phyloP scores from a whole-genome alignment of 2,888 invertebrate genomes.

The Cataglyphis livida region DNA sequence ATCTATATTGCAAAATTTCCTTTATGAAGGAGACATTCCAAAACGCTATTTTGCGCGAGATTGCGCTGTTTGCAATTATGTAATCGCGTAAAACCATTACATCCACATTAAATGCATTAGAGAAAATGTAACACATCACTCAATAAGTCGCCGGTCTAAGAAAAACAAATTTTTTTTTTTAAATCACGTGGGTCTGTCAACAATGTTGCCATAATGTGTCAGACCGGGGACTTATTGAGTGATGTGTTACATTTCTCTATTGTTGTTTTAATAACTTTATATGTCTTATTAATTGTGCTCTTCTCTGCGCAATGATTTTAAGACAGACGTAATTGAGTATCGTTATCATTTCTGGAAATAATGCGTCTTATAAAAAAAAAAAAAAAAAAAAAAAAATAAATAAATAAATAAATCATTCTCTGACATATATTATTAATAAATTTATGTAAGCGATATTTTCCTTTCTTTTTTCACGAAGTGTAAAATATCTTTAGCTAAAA shows the following conservation, averaged over 20 bases:
- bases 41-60: neutral
- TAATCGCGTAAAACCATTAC: neutral
- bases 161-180: no score
- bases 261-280: neutral
- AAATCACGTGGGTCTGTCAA: no score
- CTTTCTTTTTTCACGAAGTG: neutral
- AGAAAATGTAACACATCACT: neutral
- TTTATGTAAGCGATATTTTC: neutral
- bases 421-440: neutral
- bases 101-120: slow-evolving; percentile 20
- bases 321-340: neutral
- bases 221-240: no score
- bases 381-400: neutral
- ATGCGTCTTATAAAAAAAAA: neutral
- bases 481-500: neutral
- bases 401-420: neutral
- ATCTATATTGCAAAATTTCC: neutral
- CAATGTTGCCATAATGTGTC: no score
- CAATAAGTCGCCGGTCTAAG: no score
- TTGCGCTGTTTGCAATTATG: neutral
- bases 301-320: neutral
- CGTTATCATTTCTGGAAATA: neutral
- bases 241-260: neutral
- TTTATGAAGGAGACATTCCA: neutral
- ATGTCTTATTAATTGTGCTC: slow-evolving; percentile 27